A percentile compares a stretch with the other conserved stretches of the same genome.
phyloP scores from a whole-genome alignment of 2,113 vertebrate genomes.

The Leptobrachium ailaonicum region DNA sequence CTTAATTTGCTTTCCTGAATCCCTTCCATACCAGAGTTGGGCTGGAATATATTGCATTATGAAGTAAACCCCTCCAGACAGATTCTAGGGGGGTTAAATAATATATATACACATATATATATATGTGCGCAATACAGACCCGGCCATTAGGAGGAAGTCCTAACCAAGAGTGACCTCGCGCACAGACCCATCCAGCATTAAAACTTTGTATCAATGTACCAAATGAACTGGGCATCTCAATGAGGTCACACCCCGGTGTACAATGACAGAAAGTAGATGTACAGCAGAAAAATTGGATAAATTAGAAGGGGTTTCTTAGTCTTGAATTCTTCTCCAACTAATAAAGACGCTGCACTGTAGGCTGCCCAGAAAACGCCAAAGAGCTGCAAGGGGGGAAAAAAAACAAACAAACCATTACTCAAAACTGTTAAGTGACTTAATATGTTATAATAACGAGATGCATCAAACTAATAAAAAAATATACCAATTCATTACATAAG shows the following conservation, averaged over 20 bases:
- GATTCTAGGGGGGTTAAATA: constrained; percentile 78
- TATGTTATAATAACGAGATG: no score
- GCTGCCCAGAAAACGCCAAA: constrained; percentile 98
- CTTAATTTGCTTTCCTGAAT: constrained; percentile 15
- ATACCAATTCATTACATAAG: no score
- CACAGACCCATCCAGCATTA: constrained; percentile 55
- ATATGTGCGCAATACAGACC: constrained; percentile 63
- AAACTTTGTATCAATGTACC: constrained; percentile 56
- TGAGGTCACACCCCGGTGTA: constrained; percentile 93
- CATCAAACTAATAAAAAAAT: no score
- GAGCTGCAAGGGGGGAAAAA: constrained; percentile 74
- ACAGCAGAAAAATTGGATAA: constrained; percentile 98
- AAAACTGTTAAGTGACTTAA: no score
- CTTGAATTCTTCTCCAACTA: constrained; percentile 98
- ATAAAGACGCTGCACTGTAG: constrained; percentile 95
- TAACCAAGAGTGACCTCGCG: constrained; percentile 55
- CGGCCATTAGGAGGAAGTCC: constrained; percentile 56
- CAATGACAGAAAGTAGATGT: constrained; percentile 98
- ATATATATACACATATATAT: constrained; percentile 71
- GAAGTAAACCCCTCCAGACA: constrained; percentile 71
- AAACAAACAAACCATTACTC: no score
- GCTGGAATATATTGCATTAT: constrained; percentile 65
- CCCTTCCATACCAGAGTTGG: constrained; percentile 24
- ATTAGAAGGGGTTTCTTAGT: constrained; percentile 98
- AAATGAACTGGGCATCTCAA: constrained; percentile 61